Base-by-base conservation (phyloP, 2,797 vertebrate genomes). In the Coilia nasus region DNA sequence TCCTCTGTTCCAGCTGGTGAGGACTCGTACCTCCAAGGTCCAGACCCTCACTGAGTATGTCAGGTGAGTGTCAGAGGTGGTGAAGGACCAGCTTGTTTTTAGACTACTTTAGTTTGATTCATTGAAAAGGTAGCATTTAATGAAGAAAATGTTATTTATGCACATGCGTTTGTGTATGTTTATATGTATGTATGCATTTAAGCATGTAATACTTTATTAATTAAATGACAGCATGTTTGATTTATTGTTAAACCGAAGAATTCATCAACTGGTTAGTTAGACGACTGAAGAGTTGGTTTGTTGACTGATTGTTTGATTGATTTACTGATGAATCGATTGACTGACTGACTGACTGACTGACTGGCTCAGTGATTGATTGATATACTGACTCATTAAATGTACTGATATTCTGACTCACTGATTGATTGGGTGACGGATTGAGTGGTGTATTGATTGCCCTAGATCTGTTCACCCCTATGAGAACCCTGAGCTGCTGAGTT, bases 401-500 rank as follows among this genome's bases (percentile, higher is more conserved):
- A 47, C 4, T 47, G 46, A 47, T 47, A 47, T 47, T 47, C 7
- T 14, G 7, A 54, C 50, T 54, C 50, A 54, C 1, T 54, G 50
- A 10, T 54, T 54, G 50, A 54, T 4, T 85, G 41, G 85, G 2
- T 41, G 35, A 41, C 5, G 2, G 35, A 41, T 41, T 41, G 5
- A 41, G 2, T 41, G 35, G 5, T 41, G 35, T 41, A 54, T 41
- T 41, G 35, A 41, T 5, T 41, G 35, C 5, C 35, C 35, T 41
- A 98, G 97, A 93, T 94, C 95, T 85, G 83, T 97, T 81, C 97
- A 98, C 87, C 96, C 97, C 78, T 98, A 97, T 83, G 96, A 95
- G 90, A 95, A 95, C 83, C 96, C 97, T 17, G 96, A 97, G 47
- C 87, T 97, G 89, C 94, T 98, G 92, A 97, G 96, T 91, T 91